phyloP scores from a whole-genome alignment of 2,113 vertebrate genomes.

The Corydoras maculifer region DNA sequence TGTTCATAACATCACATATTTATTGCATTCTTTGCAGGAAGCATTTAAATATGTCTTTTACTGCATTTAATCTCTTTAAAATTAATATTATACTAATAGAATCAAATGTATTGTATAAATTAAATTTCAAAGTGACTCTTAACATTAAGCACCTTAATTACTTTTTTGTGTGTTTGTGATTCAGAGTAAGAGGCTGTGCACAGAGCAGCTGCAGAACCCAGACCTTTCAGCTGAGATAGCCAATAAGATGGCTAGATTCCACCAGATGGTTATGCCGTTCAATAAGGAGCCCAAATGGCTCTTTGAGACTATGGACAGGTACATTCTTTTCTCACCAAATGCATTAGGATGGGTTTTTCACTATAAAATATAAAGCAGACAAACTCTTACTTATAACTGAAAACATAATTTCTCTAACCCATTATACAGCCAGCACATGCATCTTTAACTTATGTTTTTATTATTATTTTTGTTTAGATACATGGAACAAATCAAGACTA shows the following conservation, averaged over 20 bases:
- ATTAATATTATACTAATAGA: too few relatives aligned
- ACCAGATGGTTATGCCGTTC: constrained; percentile 92
- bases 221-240: constrained; percentile 77
- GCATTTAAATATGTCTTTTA: too few relatives aligned
- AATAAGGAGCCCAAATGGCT: constrained; percentile 93
- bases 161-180: neutral
- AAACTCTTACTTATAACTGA: too few relatives aligned
- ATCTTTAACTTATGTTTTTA: neutral
- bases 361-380: neutral
- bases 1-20: neutral
- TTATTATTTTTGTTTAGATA: constrained; percentile 64
- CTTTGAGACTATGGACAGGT: constrained; percentile 84
- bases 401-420: neutral
- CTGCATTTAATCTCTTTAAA: too few relatives aligned
- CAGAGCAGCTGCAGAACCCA: constrained; percentile 71
- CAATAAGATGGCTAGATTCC: constrained; percentile 79
- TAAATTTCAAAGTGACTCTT: too few relatives aligned
- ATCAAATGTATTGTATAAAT: too few relatives aligned
- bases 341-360: neutral
- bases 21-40: neutral
- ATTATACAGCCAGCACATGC: neutral
- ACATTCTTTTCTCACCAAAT: constrained; percentile 5
- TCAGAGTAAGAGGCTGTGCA: constrained; percentile 75
- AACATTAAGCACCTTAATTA: too few relatives aligned
- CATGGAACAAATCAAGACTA: constrained; percentile 76